Evolutionary conservation across 1,140 invertebrate species (phyloP), one percentile per base, ranked within the genome.

Genomic region (Nasonia longicornis): DNA sequence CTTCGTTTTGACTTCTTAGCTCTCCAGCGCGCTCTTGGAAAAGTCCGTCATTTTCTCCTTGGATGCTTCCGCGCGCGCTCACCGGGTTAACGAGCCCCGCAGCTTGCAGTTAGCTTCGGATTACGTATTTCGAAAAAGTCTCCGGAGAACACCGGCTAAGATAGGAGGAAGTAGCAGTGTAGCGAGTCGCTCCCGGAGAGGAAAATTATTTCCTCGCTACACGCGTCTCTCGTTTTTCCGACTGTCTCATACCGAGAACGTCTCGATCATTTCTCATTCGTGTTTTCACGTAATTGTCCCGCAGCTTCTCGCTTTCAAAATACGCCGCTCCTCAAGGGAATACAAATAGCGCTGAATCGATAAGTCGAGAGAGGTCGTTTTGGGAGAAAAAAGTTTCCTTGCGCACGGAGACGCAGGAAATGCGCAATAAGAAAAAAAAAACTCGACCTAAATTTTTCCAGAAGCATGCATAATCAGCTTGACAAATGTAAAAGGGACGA

Each of bases 381-480:
- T 42, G 38, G 10, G 20, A 58, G n/a, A 58, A 58, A 58, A 58
- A 58, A 10, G 3, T 48, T 14, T 12, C n/a, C n/a, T 58, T n/a
- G 2, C 3, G 16, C 16, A 16, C 6, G 20, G 14, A 71, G 31
- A 45, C 26, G 26, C 73, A 83, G 75, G 67, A 77, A 83, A 80
- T 72, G 66, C 72, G 38, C 42, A 77, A 45, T 42, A 67, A 80
- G 70, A 48, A 77, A n/a, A 77, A 77, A 76, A 76, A 74, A 76
- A 2, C 14, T 22, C 58, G 52, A 64, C 45, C 69, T n/a, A 77
- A 63, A 66, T 31, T 71, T 69, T 58, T 29, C 66, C 35, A 22
- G 48, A 22, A 72, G 63, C 11, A 75, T 76, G 63, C 20, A 75
- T 79, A 84, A 85, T 85, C 85, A 82, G 82, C 85, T 85, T 80